Conservation (phyloP, 2,888 invertebrate species). For the Drosophila subsilvestris region DNA sequence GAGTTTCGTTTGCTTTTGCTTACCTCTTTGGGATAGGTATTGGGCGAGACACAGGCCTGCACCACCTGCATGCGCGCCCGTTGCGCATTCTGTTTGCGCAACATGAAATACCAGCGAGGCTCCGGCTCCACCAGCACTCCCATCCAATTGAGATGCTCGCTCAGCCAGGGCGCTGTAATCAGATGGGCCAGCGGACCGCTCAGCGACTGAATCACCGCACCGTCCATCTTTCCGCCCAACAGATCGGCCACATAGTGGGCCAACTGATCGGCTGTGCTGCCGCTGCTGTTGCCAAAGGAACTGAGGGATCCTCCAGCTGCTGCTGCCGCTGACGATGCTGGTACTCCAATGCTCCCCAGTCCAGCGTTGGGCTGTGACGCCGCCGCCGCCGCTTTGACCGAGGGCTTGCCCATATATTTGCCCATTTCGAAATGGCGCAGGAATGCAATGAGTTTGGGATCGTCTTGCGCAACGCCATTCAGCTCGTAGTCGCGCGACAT, state of each 20-base stretch:
- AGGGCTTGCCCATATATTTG: constrained; percentile 80
- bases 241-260: constrained; percentile 82
- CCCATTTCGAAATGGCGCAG: constrained; percentile 89
- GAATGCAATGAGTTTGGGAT: constrained; percentile 89
- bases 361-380: constrained; percentile 8
- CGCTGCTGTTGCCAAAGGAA: constrained; percentile 27
- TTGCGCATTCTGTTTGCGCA: constrained; percentile 86
- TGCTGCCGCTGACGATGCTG: constrained; percentile 41
- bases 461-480: constrained; percentile 89
- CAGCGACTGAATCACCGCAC: constrained; percentile 89
- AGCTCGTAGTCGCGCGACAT: constrained; percentile 92
- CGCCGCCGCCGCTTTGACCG: constrained; percentile 40
- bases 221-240: constrained; percentile 85
- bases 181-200: constrained; percentile 86
- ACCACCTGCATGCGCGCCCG: constrained; percentile 87
- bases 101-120: constrained; percentile 89
- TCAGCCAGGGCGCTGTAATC: constrained; percentile 89
- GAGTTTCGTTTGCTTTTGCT: constrained; percentile 21
- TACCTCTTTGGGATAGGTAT: constrained; percentile 90
- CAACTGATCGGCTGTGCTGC: constrained; percentile 78
- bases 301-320: constrained; percentile 9
- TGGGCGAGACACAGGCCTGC: constrained; percentile 92
- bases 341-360: constrained; percentile 9
- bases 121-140: constrained; percentile 91
- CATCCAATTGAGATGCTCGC: constrained; percentile 89